Evolutionary conservation across 2,113 vertebrate species (phyloP).

Genomic region (Columba livia): DNA sequence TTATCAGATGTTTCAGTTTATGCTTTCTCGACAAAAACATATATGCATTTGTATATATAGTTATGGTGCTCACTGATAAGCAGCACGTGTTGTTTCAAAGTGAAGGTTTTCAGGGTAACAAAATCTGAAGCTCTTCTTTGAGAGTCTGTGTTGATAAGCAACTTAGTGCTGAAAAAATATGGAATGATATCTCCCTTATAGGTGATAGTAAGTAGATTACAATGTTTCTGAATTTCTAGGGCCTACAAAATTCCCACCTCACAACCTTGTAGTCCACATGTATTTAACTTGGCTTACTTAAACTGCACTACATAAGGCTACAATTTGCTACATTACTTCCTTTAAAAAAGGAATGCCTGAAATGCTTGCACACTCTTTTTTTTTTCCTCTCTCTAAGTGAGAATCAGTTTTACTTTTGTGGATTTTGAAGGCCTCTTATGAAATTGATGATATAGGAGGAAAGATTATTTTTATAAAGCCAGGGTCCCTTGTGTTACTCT

Average conservation of each 20-base stretch:
- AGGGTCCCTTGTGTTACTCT: constrained; percentile 24
- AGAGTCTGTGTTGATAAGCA: not conserved
- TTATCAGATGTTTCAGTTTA: not conserved
- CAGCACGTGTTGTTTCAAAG: not conserved
- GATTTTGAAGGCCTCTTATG: constrained; percentile 59
- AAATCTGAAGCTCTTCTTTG: constrained; percentile 1
- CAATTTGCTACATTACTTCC: constrained; percentile 36
- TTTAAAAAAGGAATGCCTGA: constrained; percentile 42
- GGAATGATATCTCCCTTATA: not conserved
- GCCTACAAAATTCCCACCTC: constrained; percentile 7
- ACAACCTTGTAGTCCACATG: not conserved
- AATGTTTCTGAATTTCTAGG: constrained; percentile 9
- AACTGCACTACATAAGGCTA: constrained; percentile 22
- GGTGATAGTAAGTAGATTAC: not conserved
- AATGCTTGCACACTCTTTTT: not conserved
- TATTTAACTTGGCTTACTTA: constrained; percentile 33
- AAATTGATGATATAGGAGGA: constrained; percentile 49
- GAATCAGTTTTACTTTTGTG: constrained; percentile 44
- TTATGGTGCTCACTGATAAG: not conserved
- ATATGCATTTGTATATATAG: not conserved
- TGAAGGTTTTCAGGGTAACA: not conserved
- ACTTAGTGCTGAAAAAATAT: constrained; percentile 11
- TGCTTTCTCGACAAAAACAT: not conserved
- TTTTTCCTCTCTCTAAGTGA: not conserved
- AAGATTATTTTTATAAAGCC: constrained; percentile 56